Base-by-base conservation (phyloP, 2,113 vertebrate genomes). In the Hipposideros armiger region DNA sequence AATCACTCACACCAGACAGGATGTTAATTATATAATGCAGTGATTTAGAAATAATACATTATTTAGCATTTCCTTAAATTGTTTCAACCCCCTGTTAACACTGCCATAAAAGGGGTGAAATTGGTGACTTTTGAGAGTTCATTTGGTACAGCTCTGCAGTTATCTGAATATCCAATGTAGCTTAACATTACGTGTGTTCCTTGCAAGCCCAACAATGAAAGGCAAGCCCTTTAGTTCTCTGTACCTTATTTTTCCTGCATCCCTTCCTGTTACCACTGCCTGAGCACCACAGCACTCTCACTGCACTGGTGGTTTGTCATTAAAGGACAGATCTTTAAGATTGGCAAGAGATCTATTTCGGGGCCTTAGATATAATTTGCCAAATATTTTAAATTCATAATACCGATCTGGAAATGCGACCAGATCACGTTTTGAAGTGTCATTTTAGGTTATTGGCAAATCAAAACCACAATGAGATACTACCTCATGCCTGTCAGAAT, bases 11-110 rank as follows among this genome's bases (percentile, higher is more conserved):
- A 80, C 83, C 88, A 97, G 92, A 86, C 64, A 97, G 92, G 77
- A 94, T 97, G 64, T 96, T 95, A 92, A 98, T 93, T 93, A 97
- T 76, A 62, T n/a, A 93, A 97, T 90, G 94, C 80, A 94, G 42
- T 94, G 87, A 66, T 97, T 96, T 91, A 94, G 89, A 95, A 97
- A 97, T 97, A 98, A 98, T 89, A 69, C 83, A 92, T 97, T 97
- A 98, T 80, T 95, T 92, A 96, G 77, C 0, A 66, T 82, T 97
- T 97, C 85, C 52, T 95, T 96, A 97, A 87, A 93, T 40, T 92
- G 76, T 81, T 96, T 81, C 76, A 78, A 86, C 82, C 11, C 19
- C 66, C 72, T 74, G n/a, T 97, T 84, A 96, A 77, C 16, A 69
- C 52, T 74, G 40, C 72, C 76, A 64, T 58, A 90, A 96, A 83